phyloP scores from a whole-genome alignment of 2,888 invertebrate genomes.

The Plebejus anna region DNA sequence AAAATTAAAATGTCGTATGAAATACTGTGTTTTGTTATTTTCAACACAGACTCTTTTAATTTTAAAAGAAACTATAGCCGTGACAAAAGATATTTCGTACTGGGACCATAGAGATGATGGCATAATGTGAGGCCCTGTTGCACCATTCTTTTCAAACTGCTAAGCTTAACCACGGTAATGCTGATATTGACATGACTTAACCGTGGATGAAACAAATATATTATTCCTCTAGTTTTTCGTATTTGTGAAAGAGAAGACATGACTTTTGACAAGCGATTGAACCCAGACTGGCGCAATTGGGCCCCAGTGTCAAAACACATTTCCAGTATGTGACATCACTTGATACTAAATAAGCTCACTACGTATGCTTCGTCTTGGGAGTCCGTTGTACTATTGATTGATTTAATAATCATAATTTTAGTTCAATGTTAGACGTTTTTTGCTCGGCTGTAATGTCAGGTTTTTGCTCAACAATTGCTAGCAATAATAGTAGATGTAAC shows the following conservation, averaged over 20 bases:
- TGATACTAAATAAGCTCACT: constrained; percentile 17
- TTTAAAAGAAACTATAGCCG: too few species aligned
- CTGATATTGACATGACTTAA: too few species aligned
- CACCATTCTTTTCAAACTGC: too few species aligned
- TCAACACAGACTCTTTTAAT: too few species aligned
- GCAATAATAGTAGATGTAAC: background rate
- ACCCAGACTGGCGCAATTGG: background rate
- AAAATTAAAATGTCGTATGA: too few species aligned
- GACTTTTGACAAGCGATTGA: background rate
- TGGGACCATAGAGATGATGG: too few species aligned
- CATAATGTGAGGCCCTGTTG: too few species aligned
- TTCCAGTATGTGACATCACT: constrained; percentile 16
- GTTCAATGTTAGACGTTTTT: background rate
- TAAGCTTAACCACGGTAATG: too few species aligned
- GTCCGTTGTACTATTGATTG: constrained; percentile 20
- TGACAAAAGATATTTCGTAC: too few species aligned
- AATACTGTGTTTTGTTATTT: too few species aligned
- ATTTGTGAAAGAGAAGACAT: background rate
- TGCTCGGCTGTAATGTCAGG: background rate
- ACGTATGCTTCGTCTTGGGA: constrained; percentile 23
- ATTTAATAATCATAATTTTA: background rate
- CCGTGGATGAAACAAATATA: too few species aligned
- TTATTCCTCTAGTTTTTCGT: background rate
- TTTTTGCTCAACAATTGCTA: background rate
- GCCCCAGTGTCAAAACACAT: constrained; percentile 3